phyloP scores from a whole-genome alignment of 2,113 vertebrate species.

The Perca flavescens region DNA sequence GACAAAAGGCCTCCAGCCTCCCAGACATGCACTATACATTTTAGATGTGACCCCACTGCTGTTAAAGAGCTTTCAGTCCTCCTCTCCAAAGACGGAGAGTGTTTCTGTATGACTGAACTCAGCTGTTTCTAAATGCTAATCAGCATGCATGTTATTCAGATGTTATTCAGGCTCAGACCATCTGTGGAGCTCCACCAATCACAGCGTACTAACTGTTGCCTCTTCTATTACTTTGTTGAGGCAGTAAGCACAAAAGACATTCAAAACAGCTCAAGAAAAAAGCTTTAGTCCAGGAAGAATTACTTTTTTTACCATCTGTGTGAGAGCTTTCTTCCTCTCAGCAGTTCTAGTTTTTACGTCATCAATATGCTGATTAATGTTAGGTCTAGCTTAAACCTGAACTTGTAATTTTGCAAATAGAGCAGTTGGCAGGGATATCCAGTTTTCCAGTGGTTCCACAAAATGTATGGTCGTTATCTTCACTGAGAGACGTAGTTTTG shows the following conservation, averaged over 20 bases:
- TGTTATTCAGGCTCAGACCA: slow-evolving; percentile 31
- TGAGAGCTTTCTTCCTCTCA: slow-evolving; percentile 1
- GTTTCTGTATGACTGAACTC: slow-evolving; percentile 18
- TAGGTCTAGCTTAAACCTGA: neutral
- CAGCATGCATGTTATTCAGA: slow-evolving; percentile 11
- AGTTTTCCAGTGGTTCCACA: neutral
- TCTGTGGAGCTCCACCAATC: slow-evolving; percentile 22
- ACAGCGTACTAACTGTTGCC: neutral
- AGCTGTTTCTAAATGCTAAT: slow-evolving; percentile 38
- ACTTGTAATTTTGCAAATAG: neutral
- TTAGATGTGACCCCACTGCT: slow-evolving; percentile 12
- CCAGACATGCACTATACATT: slow-evolving; percentile 30
- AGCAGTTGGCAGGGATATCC: neutral
- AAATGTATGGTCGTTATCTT: neutral
- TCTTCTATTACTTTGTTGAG: neutral
- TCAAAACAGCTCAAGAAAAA: neutral
- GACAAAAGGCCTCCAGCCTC: slow-evolving; percentile 16
- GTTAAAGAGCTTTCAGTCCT: slow-evolving; percentile 27
- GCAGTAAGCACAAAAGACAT: neutral
- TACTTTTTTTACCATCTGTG: neutral
- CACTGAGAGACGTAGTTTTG: neutral
- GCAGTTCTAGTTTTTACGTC: neutral
- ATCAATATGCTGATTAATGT: neutral
- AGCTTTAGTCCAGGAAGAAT: neutral
- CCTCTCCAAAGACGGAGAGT: slow-evolving; percentile 25